Conservation (phyloP, 2,888 invertebrate species). For the Dexiosoma caninum region DNA sequence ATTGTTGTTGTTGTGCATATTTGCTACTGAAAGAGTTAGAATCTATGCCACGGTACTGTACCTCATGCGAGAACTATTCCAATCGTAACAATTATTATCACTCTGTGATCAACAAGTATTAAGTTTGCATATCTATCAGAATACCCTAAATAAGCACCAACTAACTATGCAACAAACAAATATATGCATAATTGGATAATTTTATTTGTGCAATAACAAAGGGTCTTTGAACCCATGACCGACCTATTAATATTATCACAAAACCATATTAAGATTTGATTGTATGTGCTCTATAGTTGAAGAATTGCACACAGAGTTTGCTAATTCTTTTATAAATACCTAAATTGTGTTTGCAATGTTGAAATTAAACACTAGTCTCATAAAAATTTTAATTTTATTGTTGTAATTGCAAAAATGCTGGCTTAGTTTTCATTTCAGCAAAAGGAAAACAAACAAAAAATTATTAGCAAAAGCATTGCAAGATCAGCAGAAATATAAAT, state of each 20-base stretch:
- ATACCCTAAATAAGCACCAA: background rate
- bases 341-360: background rate
- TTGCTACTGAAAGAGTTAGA: background rate
- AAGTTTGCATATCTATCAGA: background rate
- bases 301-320: background rate
- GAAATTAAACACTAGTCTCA: background rate
- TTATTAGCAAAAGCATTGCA: constrained; percentile 7
- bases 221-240: constrained; percentile 56
- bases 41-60: too few relatives aligned
- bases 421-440: constrained; percentile 17
- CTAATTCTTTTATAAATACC: background rate
- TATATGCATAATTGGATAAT: constrained; percentile 34
- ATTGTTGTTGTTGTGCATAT: too few relatives aligned
- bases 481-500: background rate
- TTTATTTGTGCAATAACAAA: background rate
- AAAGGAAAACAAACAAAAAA: constrained; percentile 1
- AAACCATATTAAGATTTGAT: background rate
- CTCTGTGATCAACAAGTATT: too few relatives aligned
- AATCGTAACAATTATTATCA: too few relatives aligned
- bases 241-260: constrained; percentile 43
- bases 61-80: too few relatives aligned
- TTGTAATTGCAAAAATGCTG: background rate
- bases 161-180: background rate
- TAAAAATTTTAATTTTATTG: background rate
- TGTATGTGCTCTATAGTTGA: background rate